A percentile compares a stretch with the other conserved stretches of the same genome.
Conservation (phyloP, 1,140 invertebrate species). For the Aphelinus atriplicis region DNA sequence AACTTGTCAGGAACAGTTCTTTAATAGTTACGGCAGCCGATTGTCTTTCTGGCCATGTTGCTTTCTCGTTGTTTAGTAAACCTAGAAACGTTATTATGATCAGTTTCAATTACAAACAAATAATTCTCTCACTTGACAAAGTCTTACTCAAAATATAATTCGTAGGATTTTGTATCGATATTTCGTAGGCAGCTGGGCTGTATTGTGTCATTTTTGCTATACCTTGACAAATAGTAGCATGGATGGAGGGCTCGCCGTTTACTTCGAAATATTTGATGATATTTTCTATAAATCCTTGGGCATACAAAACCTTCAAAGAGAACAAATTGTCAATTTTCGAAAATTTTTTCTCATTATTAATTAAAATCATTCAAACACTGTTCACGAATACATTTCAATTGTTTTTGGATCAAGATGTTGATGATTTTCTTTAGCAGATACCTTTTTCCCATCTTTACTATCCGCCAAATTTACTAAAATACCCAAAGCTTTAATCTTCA, state of each 20-base stretch:
- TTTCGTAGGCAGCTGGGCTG: slow-evolving; percentile 45
- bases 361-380: no score
- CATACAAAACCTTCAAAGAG: neutral
- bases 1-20: slow-evolving; percentile 47
- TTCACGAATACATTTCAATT: no score
- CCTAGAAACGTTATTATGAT: slow-evolving; percentile 38
- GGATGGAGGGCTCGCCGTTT: slow-evolving; percentile 37
- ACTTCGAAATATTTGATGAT: slow-evolving; percentile 36
- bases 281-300: neutral
- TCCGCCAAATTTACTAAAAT: slow-evolving; percentile 48
- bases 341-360: neutral
- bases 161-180: slow-evolving; percentile 40
- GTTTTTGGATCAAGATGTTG: no score
- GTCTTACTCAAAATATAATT: no score
- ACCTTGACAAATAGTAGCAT: slow-evolving; percentile 44
- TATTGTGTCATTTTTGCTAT: slow-evolving; percentile 51
- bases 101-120: no score
- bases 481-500: slow-evolving; percentile 42
- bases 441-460: slow-evolving; percentile 48
- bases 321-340: neutral
- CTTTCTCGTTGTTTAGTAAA: slow-evolving; percentile 46
- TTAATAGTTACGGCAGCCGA: slow-evolving; percentile 49
- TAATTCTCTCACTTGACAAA: no score
- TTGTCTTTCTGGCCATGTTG: slow-evolving; percentile 45
- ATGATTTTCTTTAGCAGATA: slow-evolving; percentile 28